A percentile compares a stretch with the other conserved stretches of the same genome.
Conservation (phyloP, 2,113 vertebrate species). For the Scomber colias region DNA sequence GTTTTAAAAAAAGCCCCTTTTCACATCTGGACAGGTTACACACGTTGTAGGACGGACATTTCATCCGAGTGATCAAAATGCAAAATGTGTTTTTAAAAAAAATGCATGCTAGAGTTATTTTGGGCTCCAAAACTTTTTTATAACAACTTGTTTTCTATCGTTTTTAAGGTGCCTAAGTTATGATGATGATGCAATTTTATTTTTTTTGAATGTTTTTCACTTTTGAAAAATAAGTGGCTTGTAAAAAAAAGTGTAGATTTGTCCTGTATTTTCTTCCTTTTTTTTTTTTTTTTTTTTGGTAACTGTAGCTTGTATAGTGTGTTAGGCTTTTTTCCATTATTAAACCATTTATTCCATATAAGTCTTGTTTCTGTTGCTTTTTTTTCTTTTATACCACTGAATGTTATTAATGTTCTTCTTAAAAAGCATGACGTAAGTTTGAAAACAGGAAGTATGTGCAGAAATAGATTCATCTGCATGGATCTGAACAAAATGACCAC, state of each 20-base stretch:
- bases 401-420: neutral
- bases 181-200: slow-evolving; percentile 69
- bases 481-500: neutral
- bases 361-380: neutral
- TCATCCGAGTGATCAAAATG: slow-evolving; percentile 34
- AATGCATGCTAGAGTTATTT: slow-evolving; percentile 63
- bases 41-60: neutral
- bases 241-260: slow-evolving; percentile 75
- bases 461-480: neutral
- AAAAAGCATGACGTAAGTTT: no score
- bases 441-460: neutral
- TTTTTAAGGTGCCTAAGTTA: slow-evolving; percentile 80
- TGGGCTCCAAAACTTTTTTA: slow-evolving; percentile 49
- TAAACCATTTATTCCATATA: slow-evolving; percentile 75
- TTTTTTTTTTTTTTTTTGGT: slow-evolving; percentile 37
- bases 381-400: neutral
- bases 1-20: slow-evolving; percentile 26
- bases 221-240: slow-evolving; percentile 60
- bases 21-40: neutral
- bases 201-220: slow-evolving; percentile 70
- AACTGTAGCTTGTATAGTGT: slow-evolving; percentile 77
- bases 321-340: slow-evolving; percentile 72
- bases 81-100: slow-evolving; percentile 30
- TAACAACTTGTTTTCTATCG: slow-evolving; percentile 66
- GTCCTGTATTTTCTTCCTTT: slow-evolving; percentile 65